Evolutionary conservation across 1,140 invertebrate genomes (phyloP).

Genomic region (Epicauta chinensis): DNA sequence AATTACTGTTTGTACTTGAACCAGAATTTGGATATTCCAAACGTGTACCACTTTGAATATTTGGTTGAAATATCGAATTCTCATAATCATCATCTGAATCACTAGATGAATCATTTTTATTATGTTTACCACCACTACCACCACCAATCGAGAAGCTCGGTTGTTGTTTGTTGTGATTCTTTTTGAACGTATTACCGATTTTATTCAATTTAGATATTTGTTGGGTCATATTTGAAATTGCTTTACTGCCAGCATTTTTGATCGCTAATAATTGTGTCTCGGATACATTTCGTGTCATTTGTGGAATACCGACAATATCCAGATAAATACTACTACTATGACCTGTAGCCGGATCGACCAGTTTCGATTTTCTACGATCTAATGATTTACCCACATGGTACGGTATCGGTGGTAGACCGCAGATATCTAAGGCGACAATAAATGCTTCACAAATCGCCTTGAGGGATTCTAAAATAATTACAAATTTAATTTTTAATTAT

Average conservation of each 20-base stretch:
- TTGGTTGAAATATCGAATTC: conserved; percentile 47
- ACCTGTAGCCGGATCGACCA: conserved; percentile 47
- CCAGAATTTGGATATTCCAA: conserved; percentile 18
- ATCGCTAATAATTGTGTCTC: conserved; percentile 57
- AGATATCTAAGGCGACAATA: conserved; percentile 70
- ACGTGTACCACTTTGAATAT: conserved; percentile 25
- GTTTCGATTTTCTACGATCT: conserved; percentile 69
- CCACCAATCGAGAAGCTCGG: conserved; percentile 48
- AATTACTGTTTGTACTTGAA: conserved; percentile 10
- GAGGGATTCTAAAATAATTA: conserved; percentile 66
- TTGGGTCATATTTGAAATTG: conserved; percentile 74
- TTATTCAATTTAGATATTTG: conserved; percentile 78
- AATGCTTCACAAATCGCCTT: conserved; percentile 83
- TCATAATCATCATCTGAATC: conserved; percentile 47
- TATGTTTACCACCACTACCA: conserved; percentile 24
- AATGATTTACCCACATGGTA: conserved; percentile 60
- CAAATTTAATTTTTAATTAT: conserved; percentile 9
- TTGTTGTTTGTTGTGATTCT: conserved; percentile 39
- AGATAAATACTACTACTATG: conserved; percentile 46
- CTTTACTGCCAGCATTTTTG: conserved; percentile 67
- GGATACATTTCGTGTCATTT: conserved; percentile 57
- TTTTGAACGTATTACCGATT: conserved; percentile 61
- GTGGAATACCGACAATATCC: conserved; percentile 50
- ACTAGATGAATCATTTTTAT: conserved; percentile 34
- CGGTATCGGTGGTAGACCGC: conserved; percentile 53